phyloP scores from a whole-genome alignment of 2,797 vertebrate genomes.

The Spinus pinus region DNA sequence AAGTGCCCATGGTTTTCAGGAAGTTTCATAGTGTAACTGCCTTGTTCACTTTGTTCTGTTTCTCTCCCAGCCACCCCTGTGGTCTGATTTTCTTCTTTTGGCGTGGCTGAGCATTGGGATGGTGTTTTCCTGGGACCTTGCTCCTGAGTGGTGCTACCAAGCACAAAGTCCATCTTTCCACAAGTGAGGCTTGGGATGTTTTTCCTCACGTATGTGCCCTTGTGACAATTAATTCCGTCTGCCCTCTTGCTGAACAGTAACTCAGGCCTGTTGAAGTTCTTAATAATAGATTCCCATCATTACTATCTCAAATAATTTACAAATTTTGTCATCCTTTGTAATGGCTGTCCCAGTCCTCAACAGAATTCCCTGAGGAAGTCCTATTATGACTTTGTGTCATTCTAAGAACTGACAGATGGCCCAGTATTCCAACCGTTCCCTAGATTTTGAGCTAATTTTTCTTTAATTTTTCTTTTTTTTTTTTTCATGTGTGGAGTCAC shows the following conservation, averaged over 20 bases:
- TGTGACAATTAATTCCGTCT: not conserved
- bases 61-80: not conserved
- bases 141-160: not conserved
- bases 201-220: rapidly evolving
- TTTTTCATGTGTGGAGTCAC: rapidly evolving
- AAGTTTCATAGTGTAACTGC: rapidly evolving
- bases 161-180: not conserved
- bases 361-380: not conserved
- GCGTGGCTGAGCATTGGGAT: not conserved
- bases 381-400: not conserved
- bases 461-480: not conserved
- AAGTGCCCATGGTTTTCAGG: not conserved
- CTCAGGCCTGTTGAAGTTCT: not conserved
- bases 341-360: not conserved
- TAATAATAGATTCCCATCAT: not conserved
- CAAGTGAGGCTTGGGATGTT: not conserved
- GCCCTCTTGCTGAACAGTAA: not conserved
- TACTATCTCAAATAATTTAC: not conserved
- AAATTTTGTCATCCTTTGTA: not conserved
- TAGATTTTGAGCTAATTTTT: not conserved
- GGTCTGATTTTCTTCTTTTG: not conserved
- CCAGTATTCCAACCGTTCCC: not conserved
- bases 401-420: not conserved
- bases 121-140: not conserved
- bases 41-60: not conserved